Base-by-base conservation (phyloP, 2,797 vertebrate species). In the Amblyraja radiata region DNA sequence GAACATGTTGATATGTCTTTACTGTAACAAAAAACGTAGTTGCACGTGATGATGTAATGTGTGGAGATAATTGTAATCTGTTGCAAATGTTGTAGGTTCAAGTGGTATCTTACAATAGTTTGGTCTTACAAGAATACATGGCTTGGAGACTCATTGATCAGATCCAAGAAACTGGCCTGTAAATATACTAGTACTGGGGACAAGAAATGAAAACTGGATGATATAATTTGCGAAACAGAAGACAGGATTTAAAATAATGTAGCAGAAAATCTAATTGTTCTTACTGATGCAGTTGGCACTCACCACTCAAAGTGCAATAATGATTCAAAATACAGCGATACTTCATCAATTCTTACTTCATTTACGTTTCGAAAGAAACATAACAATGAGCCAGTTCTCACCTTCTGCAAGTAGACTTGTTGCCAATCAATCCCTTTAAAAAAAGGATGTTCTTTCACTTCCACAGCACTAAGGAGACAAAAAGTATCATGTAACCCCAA, bases 381-480 rank as follows among this genome's bases (percentile, higher is more conserved):
- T 78, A 93, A 93, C 28, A 61, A 16, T 84, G 61, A 36, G n/a
- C 6, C 21, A 28, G 68, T 0, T 7, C 95, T 96, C 96, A 99
- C 99, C 98, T 99, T 99, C 94, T 99, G 98, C 78, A 99, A 96
- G 95, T 98, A 99, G 77, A 99, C 98, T 61, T 99, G 98, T 95
- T 99, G 98, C 99, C 99, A 99, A 95, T 99, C 98, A 0, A 99
- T 96, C 93, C 98, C 99, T 96, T 97, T 98, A 96, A 99, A 99
- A 94, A 99, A 99, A 93, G 95, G 94, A 93, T 99, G 98, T 2
- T 97, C 97, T 95, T 99, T 99, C 58, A 99, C 98, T 95, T 99
- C 99, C 25, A 97, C 96, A 0, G 98, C 98, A 36, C 98, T 99
- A 96, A 8, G 83, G 94, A 54, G 39, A 92, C 25, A 92, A 73